Evolutionary conservation across 2,113 vertebrate species (phyloP).

Genomic region (Laticauda laticaudata): DNA sequence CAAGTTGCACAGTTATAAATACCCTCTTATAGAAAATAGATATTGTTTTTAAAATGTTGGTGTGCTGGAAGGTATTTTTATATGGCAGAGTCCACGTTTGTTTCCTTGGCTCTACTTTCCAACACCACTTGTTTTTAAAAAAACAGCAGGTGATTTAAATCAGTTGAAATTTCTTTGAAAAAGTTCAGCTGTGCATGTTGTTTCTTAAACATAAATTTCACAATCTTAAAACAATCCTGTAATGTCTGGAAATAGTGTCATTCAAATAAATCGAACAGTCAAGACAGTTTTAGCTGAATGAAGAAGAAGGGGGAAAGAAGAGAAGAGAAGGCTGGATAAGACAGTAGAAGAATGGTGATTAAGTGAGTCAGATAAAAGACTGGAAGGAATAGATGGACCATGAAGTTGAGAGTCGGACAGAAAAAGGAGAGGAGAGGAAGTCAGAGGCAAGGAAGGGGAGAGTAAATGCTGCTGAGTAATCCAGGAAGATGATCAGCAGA

Average conservation of each 20-base stretch:
- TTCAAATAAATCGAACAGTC: neutral
- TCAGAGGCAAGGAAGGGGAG: neutral
- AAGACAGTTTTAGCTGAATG: neutral
- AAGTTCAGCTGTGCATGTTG: neutral
- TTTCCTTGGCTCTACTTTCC: neutral
- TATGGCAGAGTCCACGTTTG: neutral
- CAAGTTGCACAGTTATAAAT: neutral
- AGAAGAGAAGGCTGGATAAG: neutral
- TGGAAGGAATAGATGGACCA: neutral
- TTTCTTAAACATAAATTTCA: neutral
- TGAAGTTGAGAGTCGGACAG: neutral
- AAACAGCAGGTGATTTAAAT: neutral
- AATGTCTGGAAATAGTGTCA: neutral
- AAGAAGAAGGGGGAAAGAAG: neutral
- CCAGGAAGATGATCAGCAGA: neutral
- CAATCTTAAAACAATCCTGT: neutral
- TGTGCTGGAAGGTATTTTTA: neutral
- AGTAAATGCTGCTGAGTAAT: neutral
- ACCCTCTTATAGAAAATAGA: neutral
- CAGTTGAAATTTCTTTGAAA: neutral
- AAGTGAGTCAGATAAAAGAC: neutral
- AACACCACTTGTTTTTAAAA: neutral
- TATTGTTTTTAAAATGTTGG: neutral
- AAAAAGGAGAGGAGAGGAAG: neutral
- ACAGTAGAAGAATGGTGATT: neutral